phyloP scores from a whole-genome alignment of 2,797 vertebrate species.

The Characodon lateralis region DNA sequence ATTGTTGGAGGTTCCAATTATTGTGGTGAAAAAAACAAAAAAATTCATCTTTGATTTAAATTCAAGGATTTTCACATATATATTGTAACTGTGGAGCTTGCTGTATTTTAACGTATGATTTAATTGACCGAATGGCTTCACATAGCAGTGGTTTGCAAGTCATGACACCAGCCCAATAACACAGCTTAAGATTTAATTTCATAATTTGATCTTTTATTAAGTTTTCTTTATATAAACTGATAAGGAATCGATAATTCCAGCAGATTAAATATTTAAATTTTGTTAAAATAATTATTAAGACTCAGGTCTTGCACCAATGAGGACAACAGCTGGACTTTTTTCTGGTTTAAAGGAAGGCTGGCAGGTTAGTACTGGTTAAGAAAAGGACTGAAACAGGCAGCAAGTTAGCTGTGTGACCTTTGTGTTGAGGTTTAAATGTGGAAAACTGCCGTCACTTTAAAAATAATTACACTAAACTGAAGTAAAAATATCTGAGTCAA shows the following conservation, averaged over 20 bases:
- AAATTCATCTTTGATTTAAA: not conserved
- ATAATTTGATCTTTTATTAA: no score
- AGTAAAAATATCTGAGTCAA: no score
- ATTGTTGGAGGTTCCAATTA: not conserved
- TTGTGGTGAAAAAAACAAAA: not conserved
- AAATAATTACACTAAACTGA: not conserved
- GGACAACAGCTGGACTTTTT: conserved; percentile 39
- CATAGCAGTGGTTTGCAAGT: no score
- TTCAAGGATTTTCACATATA: not conserved
- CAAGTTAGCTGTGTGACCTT: conserved; percentile 44
- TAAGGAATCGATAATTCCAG: not conserved
- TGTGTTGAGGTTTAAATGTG: conserved; percentile 12
- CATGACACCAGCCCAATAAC: no score
- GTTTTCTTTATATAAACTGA: not conserved
- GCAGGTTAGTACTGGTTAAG: conserved; percentile 70
- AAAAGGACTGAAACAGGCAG: conserved; percentile 48
- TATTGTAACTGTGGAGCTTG: not conserved
- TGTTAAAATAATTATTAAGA: conserved; percentile 14
- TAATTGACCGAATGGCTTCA: not conserved
- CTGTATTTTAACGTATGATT: not conserved
- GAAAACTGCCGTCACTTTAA: not conserved
- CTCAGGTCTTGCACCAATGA: conserved; percentile 54
- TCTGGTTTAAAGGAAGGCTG: conserved; percentile 41
- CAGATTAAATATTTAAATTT: not conserved
- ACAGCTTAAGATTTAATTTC: no score